Evolutionary conservation across 1,140 invertebrate genomes (phyloP).

Genomic region (Orchesella cincta): DNA sequence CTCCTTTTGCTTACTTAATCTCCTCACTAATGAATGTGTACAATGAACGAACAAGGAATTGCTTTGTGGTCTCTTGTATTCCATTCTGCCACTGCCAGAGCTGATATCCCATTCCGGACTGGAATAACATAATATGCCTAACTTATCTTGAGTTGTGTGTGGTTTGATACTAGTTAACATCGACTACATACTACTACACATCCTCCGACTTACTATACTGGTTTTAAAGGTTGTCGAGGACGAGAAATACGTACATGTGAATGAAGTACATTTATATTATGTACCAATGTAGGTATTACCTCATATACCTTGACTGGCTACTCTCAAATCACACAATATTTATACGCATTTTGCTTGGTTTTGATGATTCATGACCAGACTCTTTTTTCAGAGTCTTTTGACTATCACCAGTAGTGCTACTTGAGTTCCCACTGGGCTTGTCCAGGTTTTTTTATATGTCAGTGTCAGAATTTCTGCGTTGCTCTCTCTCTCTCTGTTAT

Average conservation of each 20-base stretch:
- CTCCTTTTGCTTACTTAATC: constrained; percentile 16
- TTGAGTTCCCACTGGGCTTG: not conserved
- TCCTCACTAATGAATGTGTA: constrained; percentile 22
- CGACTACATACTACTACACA: too few relatives aligned
- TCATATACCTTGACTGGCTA: too few relatives aligned
- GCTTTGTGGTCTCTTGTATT: constrained; percentile 18
- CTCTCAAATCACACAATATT: too few relatives aligned
- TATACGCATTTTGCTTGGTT: not conserved
- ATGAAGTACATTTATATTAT: too few relatives aligned
- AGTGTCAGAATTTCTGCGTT: not conserved
- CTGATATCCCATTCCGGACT: not conserved
- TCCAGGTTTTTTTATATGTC: not conserved
- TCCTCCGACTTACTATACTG: too few relatives aligned
- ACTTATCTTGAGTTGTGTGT: not conserved
- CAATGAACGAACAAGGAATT: constrained; percentile 12
- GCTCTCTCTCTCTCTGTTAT: not conserved
- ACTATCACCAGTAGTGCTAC: not conserved
- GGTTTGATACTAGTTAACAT: too few relatives aligned
- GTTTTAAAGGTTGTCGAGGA: too few relatives aligned
- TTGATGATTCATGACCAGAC: not conserved
- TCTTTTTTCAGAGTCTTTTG: not conserved
- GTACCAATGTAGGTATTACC: too few relatives aligned
- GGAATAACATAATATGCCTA: not conserved
- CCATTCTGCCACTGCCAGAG: not conserved
- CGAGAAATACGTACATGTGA: too few relatives aligned